Conservation (phyloP, 37 sponge, comb jelly and placozoan species). For the Cliona cf. orientalis region DNA sequence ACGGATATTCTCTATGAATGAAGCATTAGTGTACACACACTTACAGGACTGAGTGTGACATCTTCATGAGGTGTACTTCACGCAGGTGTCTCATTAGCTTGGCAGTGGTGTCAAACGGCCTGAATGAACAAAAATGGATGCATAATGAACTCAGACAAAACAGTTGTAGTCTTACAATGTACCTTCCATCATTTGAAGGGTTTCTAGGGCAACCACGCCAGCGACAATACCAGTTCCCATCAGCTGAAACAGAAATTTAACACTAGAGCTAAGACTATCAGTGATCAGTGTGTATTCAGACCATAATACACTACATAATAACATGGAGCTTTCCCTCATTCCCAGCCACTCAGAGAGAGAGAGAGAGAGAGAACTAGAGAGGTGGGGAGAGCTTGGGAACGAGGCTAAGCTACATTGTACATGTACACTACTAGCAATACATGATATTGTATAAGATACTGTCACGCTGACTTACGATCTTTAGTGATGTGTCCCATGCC, state of each 20-base stretch:
- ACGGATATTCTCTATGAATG: neutral
- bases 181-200: conserved; percentile 33
- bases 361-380: no score
- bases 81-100: conserved; percentile 65
- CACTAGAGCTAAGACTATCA: neutral
- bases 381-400: neutral
- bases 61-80: conserved; percentile 68
- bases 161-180: neutral
- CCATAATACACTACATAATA: no score
- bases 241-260: neutral
- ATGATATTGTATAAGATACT: neutral
- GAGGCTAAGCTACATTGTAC: neutral
- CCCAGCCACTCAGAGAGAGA: neutral
- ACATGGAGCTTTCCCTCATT: no score
- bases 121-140: neutral
- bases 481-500: conserved; percentile 11
- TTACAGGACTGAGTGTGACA: conserved; percentile 11
- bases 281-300: no score
- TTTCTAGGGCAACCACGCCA: conserved; percentile 66
- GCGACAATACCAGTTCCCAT: conserved; percentile 52
- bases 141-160: neutral
- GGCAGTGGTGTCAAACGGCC: conserved; percentile 53
- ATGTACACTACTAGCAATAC: neutral
- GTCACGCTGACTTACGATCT: neutral
- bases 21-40: neutral